Conservation (phyloP, 2,113 vertebrate species). For the Etheostoma cragini region DNA sequence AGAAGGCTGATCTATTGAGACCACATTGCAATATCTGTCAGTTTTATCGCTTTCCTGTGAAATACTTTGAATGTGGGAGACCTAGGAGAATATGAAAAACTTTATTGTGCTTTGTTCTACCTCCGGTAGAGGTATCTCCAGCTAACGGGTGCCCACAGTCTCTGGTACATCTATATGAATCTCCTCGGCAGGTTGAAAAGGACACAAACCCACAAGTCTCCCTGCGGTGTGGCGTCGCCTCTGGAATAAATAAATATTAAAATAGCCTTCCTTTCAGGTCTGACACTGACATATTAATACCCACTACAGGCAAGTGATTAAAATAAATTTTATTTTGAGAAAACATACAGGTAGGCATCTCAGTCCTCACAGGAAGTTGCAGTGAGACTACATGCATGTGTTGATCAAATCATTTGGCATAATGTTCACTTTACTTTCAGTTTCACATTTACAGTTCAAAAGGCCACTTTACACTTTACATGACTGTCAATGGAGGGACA, state of each 20-base stretch:
- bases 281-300: not conserved
- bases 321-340: slow-evolving; percentile 78
- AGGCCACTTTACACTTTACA: slow-evolving; percentile 77
- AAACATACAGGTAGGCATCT: slow-evolving; percentile 38
- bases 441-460: slow-evolving; percentile 69
- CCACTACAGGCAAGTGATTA: slow-evolving; percentile 37
- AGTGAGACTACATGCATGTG: slow-evolving; percentile 16
- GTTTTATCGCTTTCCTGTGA: no score
- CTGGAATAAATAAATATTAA: not conserved
- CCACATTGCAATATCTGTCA: no score
- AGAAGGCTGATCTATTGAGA: no score
- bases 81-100: no score
- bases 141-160: not conserved
- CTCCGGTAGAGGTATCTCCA: not conserved
- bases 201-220: not conserved
- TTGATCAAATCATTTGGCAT: slow-evolving; percentile 66
- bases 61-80: no score
- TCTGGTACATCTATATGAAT: not conserved
- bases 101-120: no score
- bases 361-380: slow-evolving; percentile 14
- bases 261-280: not conserved
- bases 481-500: slow-evolving; percentile 52
- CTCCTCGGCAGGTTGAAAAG: not conserved
- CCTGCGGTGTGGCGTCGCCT: not conserved
- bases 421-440: slow-evolving; percentile 60